Evolutionary conservation across 1,140 invertebrate genomes (phyloP).

Genomic region (Sycophila sp.): DNA sequence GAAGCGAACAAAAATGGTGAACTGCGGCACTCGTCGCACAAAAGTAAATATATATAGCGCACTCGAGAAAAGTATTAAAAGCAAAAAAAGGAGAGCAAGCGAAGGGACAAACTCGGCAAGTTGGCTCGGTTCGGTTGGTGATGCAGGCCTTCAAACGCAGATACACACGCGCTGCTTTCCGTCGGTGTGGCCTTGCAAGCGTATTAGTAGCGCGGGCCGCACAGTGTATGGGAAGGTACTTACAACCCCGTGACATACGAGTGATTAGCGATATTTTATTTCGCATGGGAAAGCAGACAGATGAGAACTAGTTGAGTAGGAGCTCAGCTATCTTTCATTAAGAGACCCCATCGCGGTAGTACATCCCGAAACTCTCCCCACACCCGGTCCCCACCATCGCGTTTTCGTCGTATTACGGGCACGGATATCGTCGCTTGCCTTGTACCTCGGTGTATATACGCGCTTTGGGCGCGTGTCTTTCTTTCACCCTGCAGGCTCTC

Average conservation of each 20-base stretch:
- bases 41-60: too few relatives aligned
- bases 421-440: conserved; percentile 25
- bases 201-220: conserved; percentile 2
- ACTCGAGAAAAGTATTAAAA: not conserved
- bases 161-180: conserved; percentile 44
- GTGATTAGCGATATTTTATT: conserved; percentile 70
- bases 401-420: conserved; percentile 32
- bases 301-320: conserved; percentile 67
- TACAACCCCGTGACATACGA: conserved; percentile 55
- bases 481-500: not conserved
- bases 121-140: conserved; percentile 10
- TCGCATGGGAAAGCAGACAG: conserved; percentile 67
- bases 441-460: not conserved
- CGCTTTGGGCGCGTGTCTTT: not conserved
- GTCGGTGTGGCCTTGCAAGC: not conserved
- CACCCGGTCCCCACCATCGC: conserved; percentile 11
- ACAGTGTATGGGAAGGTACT: conserved; percentile 53
- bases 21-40: conserved; percentile 27
- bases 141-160: conserved; percentile 43
- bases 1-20: conserved; percentile 40
- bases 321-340: conserved; percentile 66
- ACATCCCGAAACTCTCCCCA: conserved; percentile 14
- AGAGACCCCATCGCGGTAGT: conserved; percentile 46
- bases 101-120: conserved; percentile 7
- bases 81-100: not conserved